Base-by-base conservation (phyloP, 1,140 invertebrate genomes). In the Ceratosolen fusciceps region DNA sequence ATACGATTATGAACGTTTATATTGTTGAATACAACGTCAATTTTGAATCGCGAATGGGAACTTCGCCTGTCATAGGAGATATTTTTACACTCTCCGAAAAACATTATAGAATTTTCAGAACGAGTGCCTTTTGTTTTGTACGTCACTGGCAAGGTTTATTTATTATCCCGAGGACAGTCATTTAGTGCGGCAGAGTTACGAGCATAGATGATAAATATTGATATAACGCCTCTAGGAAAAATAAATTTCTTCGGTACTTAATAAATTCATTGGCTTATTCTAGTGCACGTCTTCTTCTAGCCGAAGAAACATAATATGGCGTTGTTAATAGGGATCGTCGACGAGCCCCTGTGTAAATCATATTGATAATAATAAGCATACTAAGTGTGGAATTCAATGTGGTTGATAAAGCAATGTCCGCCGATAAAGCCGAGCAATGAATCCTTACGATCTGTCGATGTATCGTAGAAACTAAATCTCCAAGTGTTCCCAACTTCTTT, bases 281-380 rank as follows among this genome's bases (percentile, higher is more conserved):
- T 47, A 47, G 24, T 3, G 26, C 26, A 29, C n/a, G n/a, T 29
- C 24, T 29, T 60, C 26, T 2, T 14, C 24, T 60, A 60, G 4
- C 56, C 14, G 26, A 3, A 60, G 56, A 29, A 60, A 60, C 12
- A 31, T 14, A 21, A 60, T 60, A 60, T 60, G 9, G 14, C 26
- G 12, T 1, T 10, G 29, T 60, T 60, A 60, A 60, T 60, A 60
- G 29, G 56, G 2, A 4, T 21, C 8, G 26, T 29, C 29, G 56
- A 60, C 56, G 56, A 2, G 56, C n/a, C n/a, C n/a, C 1, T 60
- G 26, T 60, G 56, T 60, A 60, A 60, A 60, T 60, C 56, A 60
- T 31, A 14, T 60, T 26, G 26, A 26, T 31, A 60, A 29, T 26
- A 24, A 56, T 24, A 3, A 24, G 54, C 4, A 2, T 19, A 56